Percentiles rank a stretch among this genome's conserved stretches.
Evolutionary conservation across 2,113 vertebrate species (phyloP).

Genomic region (Oxyura jamaicensis): DNA sequence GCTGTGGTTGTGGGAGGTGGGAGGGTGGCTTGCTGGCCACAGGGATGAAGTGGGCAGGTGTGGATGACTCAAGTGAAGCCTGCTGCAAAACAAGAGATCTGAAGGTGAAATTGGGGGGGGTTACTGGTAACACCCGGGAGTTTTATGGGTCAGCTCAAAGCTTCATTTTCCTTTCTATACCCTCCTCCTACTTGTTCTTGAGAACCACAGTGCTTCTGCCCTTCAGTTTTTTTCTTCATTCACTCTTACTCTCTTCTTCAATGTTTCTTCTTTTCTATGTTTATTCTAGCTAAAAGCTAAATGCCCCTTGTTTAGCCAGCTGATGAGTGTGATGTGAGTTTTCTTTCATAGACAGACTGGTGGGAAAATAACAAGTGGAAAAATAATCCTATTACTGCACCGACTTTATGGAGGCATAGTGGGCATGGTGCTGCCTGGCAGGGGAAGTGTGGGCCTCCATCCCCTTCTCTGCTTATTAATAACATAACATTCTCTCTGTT

Average conservation of each 20-base stretch:
- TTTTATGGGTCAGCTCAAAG: slow-evolving; percentile 8
- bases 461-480: background rate
- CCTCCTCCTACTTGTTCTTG: background rate
- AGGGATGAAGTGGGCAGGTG: slow-evolving; percentile 22
- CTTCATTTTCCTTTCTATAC: background rate
- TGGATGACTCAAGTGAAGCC: slow-evolving; percentile 7
- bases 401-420: background rate
- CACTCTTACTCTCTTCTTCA: background rate
- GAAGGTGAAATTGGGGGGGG: background rate
- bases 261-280: background rate
- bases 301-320: background rate
- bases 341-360: background rate
- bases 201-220: background rate
- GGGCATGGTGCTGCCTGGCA: background rate
- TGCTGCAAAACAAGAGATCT: background rate
- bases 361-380: background rate
- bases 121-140: background rate
- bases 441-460: background rate
- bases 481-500: background rate
- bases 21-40: background rate
- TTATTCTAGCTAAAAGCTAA: background rate
- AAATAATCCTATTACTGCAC: background rate
- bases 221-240: background rate
- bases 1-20: slow-evolving; percentile 4
- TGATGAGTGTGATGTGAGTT: background rate